Percentiles rank a stretch among this genome's conserved stretches.
These are phyloP conservation scores for Thalassoma bifasciatum DNA, from an alignment of 2,113 vertebrate genomes.

Conservation along the genomic window DNA sequence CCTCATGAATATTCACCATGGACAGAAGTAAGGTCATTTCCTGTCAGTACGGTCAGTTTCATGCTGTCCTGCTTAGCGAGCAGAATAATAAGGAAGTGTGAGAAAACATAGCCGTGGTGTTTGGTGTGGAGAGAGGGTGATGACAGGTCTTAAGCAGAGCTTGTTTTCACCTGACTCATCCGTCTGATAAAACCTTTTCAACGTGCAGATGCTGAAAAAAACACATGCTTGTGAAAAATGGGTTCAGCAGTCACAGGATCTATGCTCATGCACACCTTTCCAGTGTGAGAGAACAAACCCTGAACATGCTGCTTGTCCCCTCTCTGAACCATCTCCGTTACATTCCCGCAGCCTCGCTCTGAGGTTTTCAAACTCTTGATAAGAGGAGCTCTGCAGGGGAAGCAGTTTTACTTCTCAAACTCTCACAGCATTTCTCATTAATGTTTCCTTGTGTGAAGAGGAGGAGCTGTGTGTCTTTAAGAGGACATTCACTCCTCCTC, in stretches of 20 bases:
- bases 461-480: not conserved
- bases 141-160: not conserved
- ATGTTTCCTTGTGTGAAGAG: not conserved
- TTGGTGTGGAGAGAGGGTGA: not conserved
- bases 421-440: not conserved
- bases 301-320: too few relatives aligned
- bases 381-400: not conserved
- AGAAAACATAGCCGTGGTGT: not conserved
- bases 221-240: too few relatives aligned
- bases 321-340: too few relatives aligned
- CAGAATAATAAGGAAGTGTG: not conserved
- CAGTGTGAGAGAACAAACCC: too few relatives aligned
- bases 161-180: too few relatives aligned
- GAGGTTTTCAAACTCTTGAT: not conserved
- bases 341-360: not conserved
- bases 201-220: too few relatives aligned
- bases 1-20: conserved; percentile 60
- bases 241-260: too few relatives aligned
- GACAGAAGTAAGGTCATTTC: conserved; percentile 61
- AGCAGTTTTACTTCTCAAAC: not conserved
- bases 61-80: conserved; percentile 22
- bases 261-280: too few relatives aligned
- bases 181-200: too few relatives aligned
- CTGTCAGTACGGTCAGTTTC: conserved; percentile 46
- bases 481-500: not conserved